These are phyloP conservation scores for Carcinoscorpius rotundicauda DNA, from an alignment of 1,140 invertebrate genomes.

Conservation along the genomic window DNA sequence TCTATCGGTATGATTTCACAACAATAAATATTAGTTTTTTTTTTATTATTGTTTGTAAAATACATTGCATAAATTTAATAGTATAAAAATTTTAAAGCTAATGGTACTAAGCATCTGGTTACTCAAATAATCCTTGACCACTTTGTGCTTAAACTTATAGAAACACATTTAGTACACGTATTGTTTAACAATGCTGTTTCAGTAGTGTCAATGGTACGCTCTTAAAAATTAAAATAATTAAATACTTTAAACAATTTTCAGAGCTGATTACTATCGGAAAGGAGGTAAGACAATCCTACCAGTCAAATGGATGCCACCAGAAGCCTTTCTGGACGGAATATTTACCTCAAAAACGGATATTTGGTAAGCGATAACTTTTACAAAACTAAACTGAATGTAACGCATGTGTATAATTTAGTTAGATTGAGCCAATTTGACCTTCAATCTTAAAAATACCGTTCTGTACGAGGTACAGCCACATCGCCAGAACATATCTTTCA, in stretches of 20 bases:
- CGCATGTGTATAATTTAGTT: too few species aligned
- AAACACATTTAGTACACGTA: too few species aligned
- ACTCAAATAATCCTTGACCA: too few species aligned
- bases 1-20: slow-evolving; percentile 31
- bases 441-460: too few species aligned
- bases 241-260: slow-evolving; percentile 32
- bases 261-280: slow-evolving; percentile 92
- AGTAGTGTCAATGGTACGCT: not conserved
- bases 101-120: too few species aligned
- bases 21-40: not conserved
- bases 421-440: too few species aligned
- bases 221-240: too few species aligned
- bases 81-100: too few species aligned
- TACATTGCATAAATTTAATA: not conserved
- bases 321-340: slow-evolving; percentile 91
- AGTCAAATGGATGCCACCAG: slow-evolving; percentile 98
- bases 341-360: slow-evolving; percentile 97
- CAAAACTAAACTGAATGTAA: too few species aligned
- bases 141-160: too few species aligned
- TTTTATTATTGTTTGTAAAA: not conserved
- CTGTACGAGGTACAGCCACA: too few species aligned
- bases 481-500: too few species aligned
- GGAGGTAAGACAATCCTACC: slow-evolving; percentile 94
- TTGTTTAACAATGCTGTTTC: not conserved
- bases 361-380: slow-evolving; percentile 46